These are phyloP conservation scores for Tetranychus piercei DNA, from an alignment of 2,888 invertebrate species.

Conservation along the genomic window DNA sequence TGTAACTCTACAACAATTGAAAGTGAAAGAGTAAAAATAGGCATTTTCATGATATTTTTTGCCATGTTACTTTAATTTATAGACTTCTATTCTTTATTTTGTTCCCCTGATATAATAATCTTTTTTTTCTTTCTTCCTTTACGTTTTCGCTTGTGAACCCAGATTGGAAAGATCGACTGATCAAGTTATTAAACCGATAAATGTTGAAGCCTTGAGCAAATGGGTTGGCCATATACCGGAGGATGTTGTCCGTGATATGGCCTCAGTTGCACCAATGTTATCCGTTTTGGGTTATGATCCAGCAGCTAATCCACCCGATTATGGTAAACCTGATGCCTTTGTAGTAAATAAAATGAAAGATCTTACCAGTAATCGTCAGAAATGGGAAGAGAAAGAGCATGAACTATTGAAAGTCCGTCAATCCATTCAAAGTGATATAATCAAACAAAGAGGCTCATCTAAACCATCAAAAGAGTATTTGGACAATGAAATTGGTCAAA, in stretches of 20 bases:
- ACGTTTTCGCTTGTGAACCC: conserved; percentile 30
- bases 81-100: too few relatives aligned
- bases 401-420: conserved; percentile 27
- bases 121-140: not conserved
- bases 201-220: conserved; percentile 64
- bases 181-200: conserved; percentile 95
- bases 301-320: conserved; percentile 81
- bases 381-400: conserved; percentile 30
- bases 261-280: conserved; percentile 82
- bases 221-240: conserved; percentile 41
- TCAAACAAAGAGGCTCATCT: conserved; percentile 12
- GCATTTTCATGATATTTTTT: too few relatives aligned
- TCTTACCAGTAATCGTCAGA: conserved; percentile 32
- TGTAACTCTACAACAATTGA: not conserved
- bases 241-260: conserved; percentile 81
- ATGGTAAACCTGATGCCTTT: conserved; percentile 61
- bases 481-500: conserved; percentile 12
- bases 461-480: not conserved
- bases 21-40: too few relatives aligned
- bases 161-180: conserved; percentile 93
- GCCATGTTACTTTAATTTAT: too few relatives aligned
- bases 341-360: conserved; percentile 41
- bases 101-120: not conserved
- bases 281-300: conserved; percentile 79
- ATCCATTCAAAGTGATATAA: conserved; percentile 19